Conservation (phyloP, 1,140 invertebrate species). For the Homarus americanus region DNA sequence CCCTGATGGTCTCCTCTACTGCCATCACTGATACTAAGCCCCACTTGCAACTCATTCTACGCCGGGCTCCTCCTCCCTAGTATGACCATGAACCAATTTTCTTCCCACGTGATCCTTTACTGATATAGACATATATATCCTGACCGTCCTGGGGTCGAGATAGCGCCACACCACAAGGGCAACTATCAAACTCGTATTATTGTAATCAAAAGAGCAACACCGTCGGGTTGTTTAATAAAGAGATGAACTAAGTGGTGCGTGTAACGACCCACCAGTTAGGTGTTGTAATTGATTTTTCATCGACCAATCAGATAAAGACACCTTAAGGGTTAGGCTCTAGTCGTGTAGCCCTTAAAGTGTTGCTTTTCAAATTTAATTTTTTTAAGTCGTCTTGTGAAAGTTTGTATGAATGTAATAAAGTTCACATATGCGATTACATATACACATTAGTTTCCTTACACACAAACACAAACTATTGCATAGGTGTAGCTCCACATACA, state of each 20-base stretch:
- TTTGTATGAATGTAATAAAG: too few relatives aligned
- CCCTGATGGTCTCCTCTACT: too few relatives aligned
- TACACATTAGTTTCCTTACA: too few relatives aligned
- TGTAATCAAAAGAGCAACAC: neutral
- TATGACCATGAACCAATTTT: neutral
- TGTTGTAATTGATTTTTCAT: neutral
- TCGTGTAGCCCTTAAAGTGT: too few relatives aligned
- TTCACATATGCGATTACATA: too few relatives aligned
- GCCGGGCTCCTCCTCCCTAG: too few relatives aligned
- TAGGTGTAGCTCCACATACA: too few relatives aligned
- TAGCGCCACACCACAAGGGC: neutral
- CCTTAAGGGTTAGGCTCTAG: neutral
- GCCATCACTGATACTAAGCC: too few relatives aligned
- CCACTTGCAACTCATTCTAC: too few relatives aligned
- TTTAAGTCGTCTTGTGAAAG: too few relatives aligned
- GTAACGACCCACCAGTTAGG: constrained; percentile 14
- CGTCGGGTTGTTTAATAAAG: neutral
- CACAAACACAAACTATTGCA: too few relatives aligned
- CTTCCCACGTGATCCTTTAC: neutral
- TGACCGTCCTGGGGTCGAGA: neutral
- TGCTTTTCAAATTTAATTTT: too few relatives aligned
- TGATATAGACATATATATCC: neutral
- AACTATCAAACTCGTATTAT: neutral
- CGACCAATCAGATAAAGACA: neutral
- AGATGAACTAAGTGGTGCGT: neutral